A percentile compares a stretch with the other conserved stretches of the same genome.
These are phyloP conservation scores for Mionectes macconnelli DNA, from an alignment of 2,113 vertebrate species.

Conservation along the genomic window DNA sequence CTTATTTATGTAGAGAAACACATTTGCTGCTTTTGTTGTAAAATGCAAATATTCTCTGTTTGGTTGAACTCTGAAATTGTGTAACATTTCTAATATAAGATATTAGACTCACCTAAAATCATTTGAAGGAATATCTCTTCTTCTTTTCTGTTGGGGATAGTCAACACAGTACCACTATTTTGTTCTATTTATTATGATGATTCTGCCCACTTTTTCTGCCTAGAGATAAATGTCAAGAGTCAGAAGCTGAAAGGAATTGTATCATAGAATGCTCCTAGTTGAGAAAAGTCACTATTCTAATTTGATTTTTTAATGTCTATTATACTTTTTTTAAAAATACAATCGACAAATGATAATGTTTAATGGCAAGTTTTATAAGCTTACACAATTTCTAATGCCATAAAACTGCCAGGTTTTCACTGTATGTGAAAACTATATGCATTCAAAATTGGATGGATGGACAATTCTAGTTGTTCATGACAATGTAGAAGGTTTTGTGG, in stretches of 20 bases:
- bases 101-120: not conserved
- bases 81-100: not conserved
- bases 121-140: not conserved
- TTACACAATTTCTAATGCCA: not conserved
- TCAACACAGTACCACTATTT: not conserved
- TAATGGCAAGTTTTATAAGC: not conserved
- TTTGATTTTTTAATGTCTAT: not conserved
- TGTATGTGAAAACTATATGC: not conserved
- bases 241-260: not conserved
- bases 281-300: not conserved
- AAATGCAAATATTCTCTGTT: not conserved
- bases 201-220: not conserved
- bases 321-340: not conserved
- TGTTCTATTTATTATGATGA: not conserved
- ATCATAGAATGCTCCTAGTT: not conserved
- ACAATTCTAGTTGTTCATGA: not conserved
- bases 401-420: not conserved
- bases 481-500: not conserved
- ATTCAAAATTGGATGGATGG: not conserved
- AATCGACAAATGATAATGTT: not conserved
- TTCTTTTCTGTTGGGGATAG: not conserved
- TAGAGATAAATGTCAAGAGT: not conserved
- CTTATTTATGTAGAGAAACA: not conserved
- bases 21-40: not conserved
- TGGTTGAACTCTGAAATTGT: not conserved